Evolutionary conservation across 2,113 vertebrate species (phyloP).

Genomic region (Charina bottae): DNA sequence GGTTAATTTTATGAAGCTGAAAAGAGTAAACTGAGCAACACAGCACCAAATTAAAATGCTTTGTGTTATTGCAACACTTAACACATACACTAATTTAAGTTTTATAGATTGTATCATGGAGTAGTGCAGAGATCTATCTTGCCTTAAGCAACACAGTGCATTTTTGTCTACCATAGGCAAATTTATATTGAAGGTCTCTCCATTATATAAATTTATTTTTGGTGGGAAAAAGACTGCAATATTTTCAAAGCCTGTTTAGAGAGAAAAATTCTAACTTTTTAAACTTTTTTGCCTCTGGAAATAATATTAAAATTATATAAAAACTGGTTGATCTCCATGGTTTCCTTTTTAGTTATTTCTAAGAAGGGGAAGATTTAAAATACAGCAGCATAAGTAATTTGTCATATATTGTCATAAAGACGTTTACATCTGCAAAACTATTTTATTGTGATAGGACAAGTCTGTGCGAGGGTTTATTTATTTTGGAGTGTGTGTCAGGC

Average conservation of each 20-base stretch:
- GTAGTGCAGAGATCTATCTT: neutral
- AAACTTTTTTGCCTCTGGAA: conserved; percentile 48
- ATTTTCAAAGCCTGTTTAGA: conserved; percentile 49
- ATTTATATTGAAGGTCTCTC: conserved; percentile 27
- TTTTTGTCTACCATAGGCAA: conserved; percentile 16
- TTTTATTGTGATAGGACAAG: conserved; percentile 42
- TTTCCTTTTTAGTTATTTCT: conserved; percentile 57
- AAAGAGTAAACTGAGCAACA: neutral
- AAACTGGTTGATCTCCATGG: conserved; percentile 52
- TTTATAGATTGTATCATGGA: neutral
- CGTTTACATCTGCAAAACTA: conserved; percentile 47
- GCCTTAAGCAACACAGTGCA: conserved; percentile 7
- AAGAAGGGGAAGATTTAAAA: conserved; percentile 54
- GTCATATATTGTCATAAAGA: conserved; percentile 50
- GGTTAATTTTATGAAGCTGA: conserved; percentile 8
- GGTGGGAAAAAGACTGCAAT: conserved; percentile 7
- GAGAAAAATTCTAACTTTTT: conserved; percentile 18
- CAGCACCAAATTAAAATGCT: neutral
- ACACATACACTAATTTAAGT: neutral
- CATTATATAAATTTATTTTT: conserved; percentile 45
- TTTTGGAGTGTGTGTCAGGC: conserved; percentile 15
- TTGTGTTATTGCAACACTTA: neutral
- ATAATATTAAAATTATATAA: conserved; percentile 52
- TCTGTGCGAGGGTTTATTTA: neutral
- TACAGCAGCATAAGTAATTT: conserved; percentile 58